phyloP scores from a whole-genome alignment of 1,140 invertebrate species.

The Meloidogyne hapla region DNA sequence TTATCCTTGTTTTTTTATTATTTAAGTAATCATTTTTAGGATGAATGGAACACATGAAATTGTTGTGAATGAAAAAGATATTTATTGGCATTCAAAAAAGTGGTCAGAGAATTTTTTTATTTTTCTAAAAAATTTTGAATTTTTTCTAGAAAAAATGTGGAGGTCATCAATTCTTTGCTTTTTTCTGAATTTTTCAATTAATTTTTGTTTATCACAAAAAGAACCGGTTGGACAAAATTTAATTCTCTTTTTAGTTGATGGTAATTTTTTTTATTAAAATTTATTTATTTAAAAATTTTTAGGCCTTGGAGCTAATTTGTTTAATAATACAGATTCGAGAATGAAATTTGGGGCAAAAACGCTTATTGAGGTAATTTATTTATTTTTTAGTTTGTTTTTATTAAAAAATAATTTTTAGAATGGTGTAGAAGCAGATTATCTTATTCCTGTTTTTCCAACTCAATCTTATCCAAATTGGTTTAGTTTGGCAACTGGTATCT shows the following conservation, averaged over 20 bases:
- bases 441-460: conserved; percentile 61
- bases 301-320: conserved; percentile 54
- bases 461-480: conserved; percentile 63
- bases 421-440: conserved; percentile 54
- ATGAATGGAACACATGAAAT: not conserved
- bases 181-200: not conserved
- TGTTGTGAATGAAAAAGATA: not conserved
- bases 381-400: not conserved
- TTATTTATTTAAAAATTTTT: not conserved
- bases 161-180: not conserved
- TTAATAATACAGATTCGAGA: conserved; percentile 56
- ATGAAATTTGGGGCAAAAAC: conserved; percentile 43
- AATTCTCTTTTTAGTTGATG: conserved; percentile 59
- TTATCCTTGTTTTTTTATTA: not conserved
- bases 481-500: conserved; percentile 53
- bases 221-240: conserved; percentile 60
- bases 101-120: not conserved
- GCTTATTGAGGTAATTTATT: conserved; percentile 28
- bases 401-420: conserved; percentile 31
- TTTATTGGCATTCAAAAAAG: not conserved
- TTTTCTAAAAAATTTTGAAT: not conserved
- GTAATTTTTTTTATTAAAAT: conserved; percentile 8
- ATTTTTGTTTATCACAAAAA: conserved; percentile 19
- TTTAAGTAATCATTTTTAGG: not conserved
- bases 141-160: conserved; percentile 3